These are phyloP conservation scores for Rhingia rostrata DNA, from an alignment of 2,888 invertebrate species.

Conservation along the genomic window DNA sequence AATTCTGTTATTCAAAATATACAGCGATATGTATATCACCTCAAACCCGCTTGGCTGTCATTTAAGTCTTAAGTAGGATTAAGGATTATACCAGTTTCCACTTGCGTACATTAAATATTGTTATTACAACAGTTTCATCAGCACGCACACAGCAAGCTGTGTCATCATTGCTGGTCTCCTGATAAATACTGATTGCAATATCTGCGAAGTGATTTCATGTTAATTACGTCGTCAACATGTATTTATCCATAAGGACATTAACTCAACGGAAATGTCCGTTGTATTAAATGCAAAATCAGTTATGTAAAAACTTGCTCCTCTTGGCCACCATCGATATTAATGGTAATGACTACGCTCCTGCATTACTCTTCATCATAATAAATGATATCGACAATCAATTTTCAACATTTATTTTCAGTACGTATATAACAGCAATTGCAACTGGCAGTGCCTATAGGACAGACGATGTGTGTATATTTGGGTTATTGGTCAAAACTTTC, in stretches of 20 bases:
- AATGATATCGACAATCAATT: conserved; percentile 36
- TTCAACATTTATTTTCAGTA: conserved; percentile 17
- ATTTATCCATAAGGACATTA: conserved; percentile 27
- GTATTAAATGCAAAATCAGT: conserved; percentile 35
- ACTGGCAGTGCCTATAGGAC: background rate
- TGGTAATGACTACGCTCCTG: conserved; percentile 9
- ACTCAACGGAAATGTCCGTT: conserved; percentile 23
- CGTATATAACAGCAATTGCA: background rate
- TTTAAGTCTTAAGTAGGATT: conserved; percentile 6
- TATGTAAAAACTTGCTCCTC: conserved; percentile 12
- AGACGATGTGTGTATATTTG: background rate
- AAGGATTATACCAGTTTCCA: conserved; percentile 4
- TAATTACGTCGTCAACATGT: conserved; percentile 40
- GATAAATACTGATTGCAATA: conserved; percentile 10
- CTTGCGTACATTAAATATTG: conserved; percentile 6
- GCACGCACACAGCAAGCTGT: background rate
- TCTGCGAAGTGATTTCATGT: conserved; percentile 28
- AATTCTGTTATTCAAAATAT: background rate
- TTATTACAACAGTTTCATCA: conserved; percentile 1
- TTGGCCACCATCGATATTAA: conserved; percentile 2
- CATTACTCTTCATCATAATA: conserved; percentile 20
- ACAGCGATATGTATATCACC: background rate
- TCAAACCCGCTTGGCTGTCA: background rate
- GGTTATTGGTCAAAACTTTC: too few species aligned
- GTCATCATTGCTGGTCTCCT: background rate